Base-by-base conservation (phyloP, 2,797 vertebrate species). In the Helostoma temminkii region DNA sequence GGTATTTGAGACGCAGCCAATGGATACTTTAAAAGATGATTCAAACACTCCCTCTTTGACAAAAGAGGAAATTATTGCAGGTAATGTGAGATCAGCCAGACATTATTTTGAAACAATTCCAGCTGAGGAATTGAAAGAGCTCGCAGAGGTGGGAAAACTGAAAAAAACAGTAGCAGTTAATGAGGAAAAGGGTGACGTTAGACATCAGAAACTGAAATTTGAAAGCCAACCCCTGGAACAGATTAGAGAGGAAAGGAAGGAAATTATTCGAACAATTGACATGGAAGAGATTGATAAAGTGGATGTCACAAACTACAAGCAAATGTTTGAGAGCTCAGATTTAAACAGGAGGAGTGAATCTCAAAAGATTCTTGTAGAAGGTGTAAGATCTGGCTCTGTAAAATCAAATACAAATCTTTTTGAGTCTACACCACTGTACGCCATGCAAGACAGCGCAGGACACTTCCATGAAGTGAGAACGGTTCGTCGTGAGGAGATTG, bases 381-480 rank as follows among this genome's bases (percentile, higher is more conserved):
- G 95, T 48, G 92, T 96, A 32, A 92, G 89, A 39, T 89, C 85
- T 55, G 97, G 97, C 26, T 93, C 93, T 57, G 97, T 98, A 43
- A 92, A 93, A 84, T 93, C 96, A 46, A 97, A 96, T 66, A 97
- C 91, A 92, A 91, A 93, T 78, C 89, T 96, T 55, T 98, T 98
- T 93, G 96, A 98, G 91, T 95, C 95, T 3, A 92, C 82, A 21
- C 93, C 92, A 3, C 48, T 96, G 11, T 98, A 98, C 45, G 96
- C 96, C 46, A 95, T 98, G 92, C 94, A 95, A 72, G 97, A 98
- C 85, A 94, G 93, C 70, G 93, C 92, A 41, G 97, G 97, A 16
- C 95, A 96, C 82, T 97, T 96, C 70, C 96, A 98, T 48, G 91
- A 96, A 85, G 95, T 98, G 50, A 96, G 94, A 92, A 97, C 95